phyloP scores from a whole-genome alignment of 2,888 invertebrate species.

The Epinotia ramella region DNA sequence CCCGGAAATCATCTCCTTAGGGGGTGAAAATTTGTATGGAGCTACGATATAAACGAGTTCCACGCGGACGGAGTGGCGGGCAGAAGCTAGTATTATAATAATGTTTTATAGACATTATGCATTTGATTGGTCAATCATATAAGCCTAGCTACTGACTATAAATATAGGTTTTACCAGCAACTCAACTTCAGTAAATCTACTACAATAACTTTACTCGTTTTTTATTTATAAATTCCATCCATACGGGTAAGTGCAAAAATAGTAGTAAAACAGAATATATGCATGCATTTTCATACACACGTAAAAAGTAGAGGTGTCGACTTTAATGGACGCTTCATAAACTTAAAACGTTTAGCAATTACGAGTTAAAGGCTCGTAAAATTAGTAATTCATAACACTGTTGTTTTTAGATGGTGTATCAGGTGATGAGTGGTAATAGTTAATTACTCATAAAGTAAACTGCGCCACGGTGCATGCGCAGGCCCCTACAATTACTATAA shows the following conservation, averaged over 20 bases:
- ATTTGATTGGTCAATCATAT: not conserved
- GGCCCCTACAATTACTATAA: conserved; percentile 43
- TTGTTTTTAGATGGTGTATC: conserved; percentile 82
- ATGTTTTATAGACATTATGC: not conserved
- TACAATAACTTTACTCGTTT: not conserved
- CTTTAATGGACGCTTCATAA: conserved; percentile 70
- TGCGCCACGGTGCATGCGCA: conserved; percentile 68
- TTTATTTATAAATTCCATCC: not conserved
- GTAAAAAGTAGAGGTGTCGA: conserved; percentile 27
- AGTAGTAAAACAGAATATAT: not conserved
- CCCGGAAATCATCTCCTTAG: too few relatives aligned
- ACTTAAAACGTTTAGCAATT: conserved; percentile 71
- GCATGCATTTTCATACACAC: conserved; percentile 3
- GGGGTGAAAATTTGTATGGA: too few relatives aligned
- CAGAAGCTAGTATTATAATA: not conserved
- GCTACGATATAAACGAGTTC: too few relatives aligned
- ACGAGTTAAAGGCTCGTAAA: conserved; percentile 71
- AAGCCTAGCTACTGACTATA: not conserved
- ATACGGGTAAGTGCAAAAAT: not conserved
- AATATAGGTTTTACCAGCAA: not conserved
- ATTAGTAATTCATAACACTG: conserved; percentile 80
- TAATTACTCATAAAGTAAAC: conserved; percentile 77
- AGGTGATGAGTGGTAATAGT: conserved; percentile 66
- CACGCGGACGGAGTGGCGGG: too few relatives aligned
- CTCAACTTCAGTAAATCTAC: not conserved